A percentile compares a stretch with the other conserved stretches of the same genome.
phyloP scores from a whole-genome alignment of 2,888 invertebrate genomes.

The Morpho deidamia region DNA sequence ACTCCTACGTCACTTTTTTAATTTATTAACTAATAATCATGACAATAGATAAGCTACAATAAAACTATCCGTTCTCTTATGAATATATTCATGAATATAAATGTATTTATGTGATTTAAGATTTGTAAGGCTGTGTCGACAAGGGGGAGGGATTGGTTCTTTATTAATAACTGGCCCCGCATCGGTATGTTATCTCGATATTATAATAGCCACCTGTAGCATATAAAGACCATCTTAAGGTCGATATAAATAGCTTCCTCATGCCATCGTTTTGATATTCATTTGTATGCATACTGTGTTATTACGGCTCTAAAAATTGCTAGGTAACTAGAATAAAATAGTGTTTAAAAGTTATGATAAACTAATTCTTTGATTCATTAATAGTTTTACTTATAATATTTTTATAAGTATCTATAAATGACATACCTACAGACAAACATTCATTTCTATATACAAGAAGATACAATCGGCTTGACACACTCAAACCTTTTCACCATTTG shows the following conservation, averaged over 20 bases:
- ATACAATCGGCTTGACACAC: no score
- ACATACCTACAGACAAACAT: no score
- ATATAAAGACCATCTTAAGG: constrained; percentile 36
- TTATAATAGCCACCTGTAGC: constrained; percentile 59
- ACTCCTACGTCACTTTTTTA: no score
- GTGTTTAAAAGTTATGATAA: no score
- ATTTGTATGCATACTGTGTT: constrained; percentile 15
- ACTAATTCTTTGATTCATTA: no score
- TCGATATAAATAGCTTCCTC: constrained; percentile 42
- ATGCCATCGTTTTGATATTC: constrained; percentile 29
- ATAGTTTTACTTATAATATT: no score
- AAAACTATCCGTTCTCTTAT: not conserved
- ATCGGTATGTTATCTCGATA: constrained; percentile 53
- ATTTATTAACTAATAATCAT: not conserved
- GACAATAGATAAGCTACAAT: not conserved
- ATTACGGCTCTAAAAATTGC: constrained; percentile 15
- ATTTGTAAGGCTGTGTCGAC: constrained; percentile 48
- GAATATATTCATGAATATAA: constrained; percentile 1
- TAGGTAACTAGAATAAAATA: constrained; percentile 12
- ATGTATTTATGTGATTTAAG: constrained; percentile 67
- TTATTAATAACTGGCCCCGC: constrained; percentile 60
- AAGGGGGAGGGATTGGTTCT: constrained; percentile 53
- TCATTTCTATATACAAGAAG: no score
- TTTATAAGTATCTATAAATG: no score
- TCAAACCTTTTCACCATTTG: no score